A percentile compares a stretch with the other conserved stretches of the same genome.
Conservation (phyloP, 2,888 invertebrate species). For the Hedychridium roseum region DNA sequence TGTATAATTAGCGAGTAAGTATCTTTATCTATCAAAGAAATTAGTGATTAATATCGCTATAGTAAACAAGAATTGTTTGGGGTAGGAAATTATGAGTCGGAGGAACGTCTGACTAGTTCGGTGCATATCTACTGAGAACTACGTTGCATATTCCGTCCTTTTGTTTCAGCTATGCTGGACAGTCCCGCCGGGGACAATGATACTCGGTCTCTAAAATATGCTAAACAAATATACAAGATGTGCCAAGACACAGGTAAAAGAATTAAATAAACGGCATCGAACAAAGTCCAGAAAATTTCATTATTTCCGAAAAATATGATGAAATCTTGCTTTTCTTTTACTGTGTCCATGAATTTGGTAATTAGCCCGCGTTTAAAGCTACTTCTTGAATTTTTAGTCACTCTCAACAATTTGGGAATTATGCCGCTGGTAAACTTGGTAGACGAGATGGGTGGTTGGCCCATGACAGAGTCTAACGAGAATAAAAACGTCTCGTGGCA, state of each 20-base stretch:
- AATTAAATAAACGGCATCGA: not conserved
- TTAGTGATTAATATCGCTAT: too few relatives aligned
- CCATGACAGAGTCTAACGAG: constrained; percentile 2
- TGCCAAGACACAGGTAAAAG: constrained; percentile 15
- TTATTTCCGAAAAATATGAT: not conserved
- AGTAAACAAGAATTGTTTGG: too few relatives aligned
- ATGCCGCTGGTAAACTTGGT: constrained; percentile 3
- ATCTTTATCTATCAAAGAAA: not conserved
- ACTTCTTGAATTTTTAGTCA: constrained; percentile 1
- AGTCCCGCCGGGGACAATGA: constrained; percentile 1
- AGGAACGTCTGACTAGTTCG: not conserved
- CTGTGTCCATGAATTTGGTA: too few relatives aligned
- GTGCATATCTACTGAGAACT: not conserved
- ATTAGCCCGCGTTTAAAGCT: too few relatives aligned
- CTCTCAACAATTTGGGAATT: constrained; percentile 5
- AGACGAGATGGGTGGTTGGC: constrained; percentile 17
- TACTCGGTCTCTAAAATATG: constrained; percentile 12
- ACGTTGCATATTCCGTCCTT: not conserved
- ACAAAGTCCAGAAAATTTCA: not conserved
- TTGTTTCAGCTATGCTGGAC: constrained; percentile 6
- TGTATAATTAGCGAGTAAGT: too few relatives aligned
- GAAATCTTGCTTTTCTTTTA: too few relatives aligned
- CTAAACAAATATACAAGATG: constrained; percentile 11
- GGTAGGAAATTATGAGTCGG: not conserved
- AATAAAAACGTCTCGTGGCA: constrained; percentile 6